A percentile compares a stretch with the other conserved stretches of the same genome.
Evolutionary conservation across 2,888 invertebrate genomes (phyloP).

Genomic region (Macroteleia sp.): DNA sequence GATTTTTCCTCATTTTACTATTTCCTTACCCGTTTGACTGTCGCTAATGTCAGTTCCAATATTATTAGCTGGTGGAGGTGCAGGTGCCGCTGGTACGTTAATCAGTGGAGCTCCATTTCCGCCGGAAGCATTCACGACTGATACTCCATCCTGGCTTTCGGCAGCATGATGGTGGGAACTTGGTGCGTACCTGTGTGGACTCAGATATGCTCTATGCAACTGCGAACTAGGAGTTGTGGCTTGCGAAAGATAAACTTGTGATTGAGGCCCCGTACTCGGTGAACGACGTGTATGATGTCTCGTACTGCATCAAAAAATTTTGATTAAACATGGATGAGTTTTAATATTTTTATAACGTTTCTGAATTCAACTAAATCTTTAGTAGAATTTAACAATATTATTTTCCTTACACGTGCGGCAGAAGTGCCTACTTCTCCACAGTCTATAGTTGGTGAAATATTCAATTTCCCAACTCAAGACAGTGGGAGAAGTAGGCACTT

Average conservation of each 20-base stretch:
- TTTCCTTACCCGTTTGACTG: conserved; percentile 78
- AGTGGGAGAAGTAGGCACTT: no score
- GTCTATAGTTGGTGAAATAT: no score
- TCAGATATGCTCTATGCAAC: conserved; percentile 77
- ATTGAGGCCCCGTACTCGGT: conserved; percentile 78
- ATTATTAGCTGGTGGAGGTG: conserved; percentile 72
- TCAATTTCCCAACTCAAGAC: no score
- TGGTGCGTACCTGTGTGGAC: no score
- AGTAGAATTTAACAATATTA: no score
- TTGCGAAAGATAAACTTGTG: conserved; percentile 77
- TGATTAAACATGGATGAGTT: no score
- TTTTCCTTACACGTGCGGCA: no score
- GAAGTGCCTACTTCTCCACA: no score
- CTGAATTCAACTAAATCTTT: no score
- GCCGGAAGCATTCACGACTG: conserved; percentile 68
- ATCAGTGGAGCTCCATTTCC: conserved; percentile 75
- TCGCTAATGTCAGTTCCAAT: conserved; percentile 80
- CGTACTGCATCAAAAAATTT: no score
- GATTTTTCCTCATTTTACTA: no score
- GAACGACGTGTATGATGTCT: conserved; percentile 80
- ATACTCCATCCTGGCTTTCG: conserved; percentile 75
- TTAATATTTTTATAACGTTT: no score
- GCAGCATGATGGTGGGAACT: conserved; percentile 74
- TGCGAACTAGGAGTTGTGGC: conserved; percentile 79
- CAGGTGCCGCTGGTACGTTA: conserved; percentile 64